phyloP scores from a whole-genome alignment of 2,113 vertebrate genomes.

The Siniperca knerii region DNA sequence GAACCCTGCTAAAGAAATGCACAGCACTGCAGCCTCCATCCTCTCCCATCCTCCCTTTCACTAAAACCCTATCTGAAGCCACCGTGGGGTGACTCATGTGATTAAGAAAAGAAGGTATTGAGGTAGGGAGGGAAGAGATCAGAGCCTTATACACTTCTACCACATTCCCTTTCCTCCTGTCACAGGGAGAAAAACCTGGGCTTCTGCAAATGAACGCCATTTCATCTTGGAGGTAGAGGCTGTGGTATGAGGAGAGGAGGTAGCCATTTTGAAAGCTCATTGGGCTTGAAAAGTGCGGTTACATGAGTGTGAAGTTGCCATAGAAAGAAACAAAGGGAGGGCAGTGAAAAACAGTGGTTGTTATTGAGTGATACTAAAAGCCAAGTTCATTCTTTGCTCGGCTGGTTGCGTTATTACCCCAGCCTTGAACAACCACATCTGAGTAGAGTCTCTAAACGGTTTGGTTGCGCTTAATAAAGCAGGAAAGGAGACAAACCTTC shows the following conservation, averaged over 20 bases:
- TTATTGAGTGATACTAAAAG: slow-evolving; percentile 41
- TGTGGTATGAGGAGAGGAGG: neutral
- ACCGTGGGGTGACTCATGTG: slow-evolving; percentile 61
- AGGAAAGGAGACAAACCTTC: slow-evolving; percentile 66
- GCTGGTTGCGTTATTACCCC: slow-evolving; percentile 60
- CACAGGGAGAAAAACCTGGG: slow-evolving; percentile 23
- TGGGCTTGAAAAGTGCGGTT: slow-evolving; percentile 29
- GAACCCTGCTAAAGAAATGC: slow-evolving; percentile 55
- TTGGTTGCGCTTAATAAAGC: slow-evolving; percentile 73
- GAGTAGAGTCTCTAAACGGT: slow-evolving; percentile 61
- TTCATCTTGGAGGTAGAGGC: slow-evolving; percentile 30
- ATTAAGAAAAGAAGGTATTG: slow-evolving; percentile 68
- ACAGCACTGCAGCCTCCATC: slow-evolving; percentile 42
- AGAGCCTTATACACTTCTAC: slow-evolving; percentile 41
- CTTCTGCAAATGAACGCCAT: slow-evolving; percentile 32
- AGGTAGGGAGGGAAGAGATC: slow-evolving; percentile 57
- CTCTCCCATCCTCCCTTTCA: slow-evolving; percentile 49
- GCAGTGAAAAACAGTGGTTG: slow-evolving; percentile 25
- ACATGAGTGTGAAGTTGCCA: slow-evolving; percentile 28
- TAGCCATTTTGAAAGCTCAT: slow-evolving; percentile 48
- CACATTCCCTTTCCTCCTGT: slow-evolving; percentile 45
- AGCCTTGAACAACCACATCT: slow-evolving; percentile 41
- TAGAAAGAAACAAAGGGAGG: neutral
- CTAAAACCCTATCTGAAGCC: slow-evolving; percentile 53
- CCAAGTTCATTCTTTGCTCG: slow-evolving; percentile 59